Evolutionary conservation across 2,113 vertebrate species (phyloP).

Genomic region (Cricetomys ansorgei): DNA sequence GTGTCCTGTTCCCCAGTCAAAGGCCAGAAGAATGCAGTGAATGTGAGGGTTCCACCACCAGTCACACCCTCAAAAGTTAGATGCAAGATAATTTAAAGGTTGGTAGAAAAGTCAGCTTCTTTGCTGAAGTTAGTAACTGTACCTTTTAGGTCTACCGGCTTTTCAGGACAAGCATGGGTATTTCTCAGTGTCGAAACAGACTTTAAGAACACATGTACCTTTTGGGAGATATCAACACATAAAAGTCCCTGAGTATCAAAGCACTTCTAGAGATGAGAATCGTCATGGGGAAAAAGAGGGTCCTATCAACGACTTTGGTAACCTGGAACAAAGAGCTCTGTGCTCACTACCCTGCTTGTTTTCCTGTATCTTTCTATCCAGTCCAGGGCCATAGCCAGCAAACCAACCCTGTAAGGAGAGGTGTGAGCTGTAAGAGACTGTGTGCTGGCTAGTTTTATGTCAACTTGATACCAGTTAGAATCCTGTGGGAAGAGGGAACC

Average conservation of each 20-base stretch:
- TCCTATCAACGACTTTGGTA: neutral
- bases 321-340: conserved; percentile 9
- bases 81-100: neutral
- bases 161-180: neutral
- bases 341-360: neutral
- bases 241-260: neutral
- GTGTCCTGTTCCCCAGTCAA: rapidly evolving
- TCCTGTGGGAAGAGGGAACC: neutral
- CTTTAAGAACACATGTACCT: neutral
- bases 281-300: neutral
- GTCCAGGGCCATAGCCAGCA: conserved; percentile 55
- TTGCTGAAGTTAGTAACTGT: neutral
- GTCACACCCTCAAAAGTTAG: neutral
- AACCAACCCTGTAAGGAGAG: neutral
- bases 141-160: neutral
- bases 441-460: neutral
- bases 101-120: neutral
- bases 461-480: neutral
- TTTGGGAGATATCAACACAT: neutral
- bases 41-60: rapidly evolving
- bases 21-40: rapidly evolving
- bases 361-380: conserved; percentile 14
- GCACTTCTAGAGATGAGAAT: neutral
- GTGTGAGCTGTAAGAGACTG: neutral
- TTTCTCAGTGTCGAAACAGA: neutral